A percentile compares a stretch with the other conserved stretches of the same genome.
Conservation (phyloP, 2,113 vertebrate species). For the Tetrao urogallus region DNA sequence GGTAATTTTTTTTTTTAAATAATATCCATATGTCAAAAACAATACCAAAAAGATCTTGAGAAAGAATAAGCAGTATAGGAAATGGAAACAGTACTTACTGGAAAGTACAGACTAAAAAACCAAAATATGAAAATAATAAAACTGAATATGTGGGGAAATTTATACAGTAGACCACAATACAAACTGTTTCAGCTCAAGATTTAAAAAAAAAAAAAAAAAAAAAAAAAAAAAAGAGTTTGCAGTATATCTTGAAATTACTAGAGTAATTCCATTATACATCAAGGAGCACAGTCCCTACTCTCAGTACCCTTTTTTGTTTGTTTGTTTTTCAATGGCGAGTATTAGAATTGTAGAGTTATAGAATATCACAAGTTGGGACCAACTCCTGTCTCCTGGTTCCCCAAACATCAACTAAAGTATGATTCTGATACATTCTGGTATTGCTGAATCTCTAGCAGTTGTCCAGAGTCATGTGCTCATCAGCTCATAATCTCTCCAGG, state of each 20-base stretch:
- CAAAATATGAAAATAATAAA: not conserved
- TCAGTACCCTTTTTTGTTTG: not conserved
- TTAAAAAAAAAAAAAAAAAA: not conserved
- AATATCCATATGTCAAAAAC: not conserved
- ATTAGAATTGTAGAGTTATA: not conserved
- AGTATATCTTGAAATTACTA: not conserved
- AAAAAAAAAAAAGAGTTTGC: not conserved
- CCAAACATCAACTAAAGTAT: not conserved
- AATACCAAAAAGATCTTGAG: not conserved
- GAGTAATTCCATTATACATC: not conserved
- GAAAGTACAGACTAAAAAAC: not conserved
- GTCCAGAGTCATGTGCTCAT: not conserved
- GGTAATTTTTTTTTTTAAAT: not conserved
- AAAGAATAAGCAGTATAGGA: not conserved
- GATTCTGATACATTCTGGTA: not conserved
- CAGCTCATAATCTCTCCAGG: not conserved
- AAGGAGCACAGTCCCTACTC: not conserved
- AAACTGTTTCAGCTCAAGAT: not conserved
- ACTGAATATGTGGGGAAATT: not conserved
- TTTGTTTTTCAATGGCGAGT: not conserved
- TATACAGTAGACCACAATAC: not conserved
- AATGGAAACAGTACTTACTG: not conserved
- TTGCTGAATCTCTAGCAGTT: not conserved
- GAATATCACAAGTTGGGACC: no score
- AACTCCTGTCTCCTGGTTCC: not conserved